phyloP scores from a whole-genome alignment of 2,888 invertebrate genomes.

The Xylocampa areola region DNA sequence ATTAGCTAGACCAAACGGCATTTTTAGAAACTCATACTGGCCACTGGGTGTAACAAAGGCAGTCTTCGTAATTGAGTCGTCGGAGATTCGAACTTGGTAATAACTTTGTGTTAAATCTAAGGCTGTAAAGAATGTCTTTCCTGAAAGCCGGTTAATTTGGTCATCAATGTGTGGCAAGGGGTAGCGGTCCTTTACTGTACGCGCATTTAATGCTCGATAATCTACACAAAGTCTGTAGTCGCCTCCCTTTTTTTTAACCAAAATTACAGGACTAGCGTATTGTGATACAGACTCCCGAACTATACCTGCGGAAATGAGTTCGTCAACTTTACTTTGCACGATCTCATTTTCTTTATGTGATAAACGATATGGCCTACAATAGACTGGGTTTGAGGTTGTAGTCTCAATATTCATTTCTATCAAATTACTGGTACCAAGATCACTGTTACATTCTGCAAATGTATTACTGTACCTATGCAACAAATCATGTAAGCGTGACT shows the following conservation, averaged over 20 bases:
- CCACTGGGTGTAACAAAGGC: conserved; percentile 9
- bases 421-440: background rate
- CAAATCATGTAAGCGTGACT: background rate
- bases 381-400: background rate
- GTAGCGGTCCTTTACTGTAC: too few relatives aligned
- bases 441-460: conserved; percentile 2
- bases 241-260: too few relatives aligned
- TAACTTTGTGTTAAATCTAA: conserved; percentile 20
- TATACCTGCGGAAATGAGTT: conserved; percentile 1
- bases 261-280: too few relatives aligned
- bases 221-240: too few relatives aligned
- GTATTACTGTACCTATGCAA: background rate
- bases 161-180: too few relatives aligned
- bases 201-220: too few relatives aligned
- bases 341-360: conserved; percentile 15
- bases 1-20: too few relatives aligned
- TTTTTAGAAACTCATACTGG: conserved; percentile 2
- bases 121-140: too few relatives aligned
- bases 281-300: background rate
- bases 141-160: too few relatives aligned
- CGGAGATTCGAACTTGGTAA: conserved; percentile 9
- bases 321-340: conserved; percentile 6
- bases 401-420: background rate
- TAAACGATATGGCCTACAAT: conserved; percentile 5
- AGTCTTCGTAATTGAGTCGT: conserved; percentile 15